Base-by-base conservation (phyloP, 2,888 invertebrate genomes). In the Acanthosepion lycidas region DNA sequence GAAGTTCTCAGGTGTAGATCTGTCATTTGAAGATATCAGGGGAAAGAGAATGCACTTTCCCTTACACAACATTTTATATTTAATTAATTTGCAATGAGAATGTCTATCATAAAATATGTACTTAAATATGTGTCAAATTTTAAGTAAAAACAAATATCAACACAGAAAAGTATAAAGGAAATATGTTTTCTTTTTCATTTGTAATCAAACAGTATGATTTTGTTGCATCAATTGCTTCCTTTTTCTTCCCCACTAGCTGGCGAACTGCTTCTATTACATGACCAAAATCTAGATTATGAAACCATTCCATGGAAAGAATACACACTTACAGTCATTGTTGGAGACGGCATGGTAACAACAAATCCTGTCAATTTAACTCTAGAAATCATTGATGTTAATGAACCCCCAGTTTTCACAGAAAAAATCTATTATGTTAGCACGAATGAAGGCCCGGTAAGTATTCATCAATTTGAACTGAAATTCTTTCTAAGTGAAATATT, bases 401-500 rank as follows among this genome's bases (percentile, higher is more conserved):
- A 96, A 91, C 94, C 96, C 12, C 96, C 96, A 33, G 94, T 94
- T 20, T 96, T 95, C 91, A 95, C 95, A 94, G 95, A 95, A 26
- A 53, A 93, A 0, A 92, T 95, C 23, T 96, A 95, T 91, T 95
- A 95, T 33, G 55, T 94, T n/a, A 64, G 64, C 28, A 59, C 94
- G 2, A 94, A 55, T 48, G 94, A 94, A 48, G 94, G 94, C 1
- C 59, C 55, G 18, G 94, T 94, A 42, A 59, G 94, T 48, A 4
- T 23, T 26, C 42, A 28, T 92, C 15, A 2, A 51, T 51, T 51
- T 51, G 51, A 51, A 51, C 51, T 15, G 42, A 42, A 42, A 42
- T 42, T 42, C 42, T 42, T 42, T 42, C 42, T 42, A 1, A 42
- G 42, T 42, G 42, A 42, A 42, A 42, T 42, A 51, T 12, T 51